A percentile compares a stretch with the other conserved stretches of the same genome.
phyloP scores from a whole-genome alignment of 2,113 vertebrate species.

The human region DNA sequence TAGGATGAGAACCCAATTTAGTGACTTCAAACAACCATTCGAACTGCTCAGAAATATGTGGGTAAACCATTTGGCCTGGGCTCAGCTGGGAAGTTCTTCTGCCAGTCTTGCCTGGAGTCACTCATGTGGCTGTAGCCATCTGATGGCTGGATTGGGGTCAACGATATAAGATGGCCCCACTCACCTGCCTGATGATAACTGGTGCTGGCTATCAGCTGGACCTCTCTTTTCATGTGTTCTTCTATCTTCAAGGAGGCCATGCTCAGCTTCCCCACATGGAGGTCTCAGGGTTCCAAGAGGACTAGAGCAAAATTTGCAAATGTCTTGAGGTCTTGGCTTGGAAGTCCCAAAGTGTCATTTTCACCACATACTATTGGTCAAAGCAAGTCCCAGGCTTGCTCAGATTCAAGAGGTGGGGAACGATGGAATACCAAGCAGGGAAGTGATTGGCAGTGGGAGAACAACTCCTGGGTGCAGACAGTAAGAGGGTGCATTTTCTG shows the following conservation, averaged over 20 bases:
- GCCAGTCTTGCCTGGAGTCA: background rate
- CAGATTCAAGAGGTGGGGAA: background rate
- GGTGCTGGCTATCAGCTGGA: background rate
- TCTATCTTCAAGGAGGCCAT: background rate
- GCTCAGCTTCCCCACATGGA: background rate
- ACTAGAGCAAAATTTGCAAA: background rate
- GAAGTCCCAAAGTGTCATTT: background rate
- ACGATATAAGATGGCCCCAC: background rate
- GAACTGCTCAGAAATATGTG: background rate
- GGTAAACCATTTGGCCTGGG: background rate
- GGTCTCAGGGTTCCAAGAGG: background rate
- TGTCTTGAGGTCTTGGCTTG: background rate
- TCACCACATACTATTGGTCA: background rate
- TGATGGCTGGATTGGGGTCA: background rate
- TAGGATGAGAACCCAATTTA: background rate
- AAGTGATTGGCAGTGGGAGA: background rate
- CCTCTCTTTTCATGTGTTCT: background rate
- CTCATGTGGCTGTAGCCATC: background rate
- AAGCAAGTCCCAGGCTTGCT: background rate
- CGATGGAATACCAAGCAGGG: background rate
- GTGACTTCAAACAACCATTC: background rate
- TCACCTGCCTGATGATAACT: background rate
- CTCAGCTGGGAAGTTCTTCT: background rate
- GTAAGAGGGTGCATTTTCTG: background rate
- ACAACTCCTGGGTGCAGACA: background rate